Evolutionary conservation across 1,140 invertebrate species (phyloP), one percentile per base, ranked within the genome.

Genomic region (Pemphigus obesinymphae): DNA sequence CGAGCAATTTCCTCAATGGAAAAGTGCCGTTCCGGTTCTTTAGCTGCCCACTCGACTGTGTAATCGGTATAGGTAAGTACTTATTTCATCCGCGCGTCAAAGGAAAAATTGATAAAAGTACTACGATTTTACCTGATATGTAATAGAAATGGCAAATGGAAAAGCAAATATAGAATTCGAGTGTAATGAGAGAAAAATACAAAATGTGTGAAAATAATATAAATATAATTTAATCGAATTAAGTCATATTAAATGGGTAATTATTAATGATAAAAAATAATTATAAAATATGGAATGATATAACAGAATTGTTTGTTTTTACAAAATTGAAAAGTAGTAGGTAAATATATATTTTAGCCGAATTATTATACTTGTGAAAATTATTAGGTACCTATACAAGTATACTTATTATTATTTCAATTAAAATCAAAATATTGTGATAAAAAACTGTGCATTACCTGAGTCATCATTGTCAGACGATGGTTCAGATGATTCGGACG

Each of bases 51-150:
- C n/a, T 43, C 76, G 40, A 43, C 55, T 61, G 76, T 80, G 40
- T 61, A 80, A 58, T 78, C 75, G 34, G 75, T 13, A n/a, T n/a
- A n/a, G n/a, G n/a, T n/a, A n/a, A n/a, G n/a, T 75, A 75, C 72
- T 53, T 75, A 48, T 75, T 75, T 58, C 29, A 17, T 40, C 2
- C n/a, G 6, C 10, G 13, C 40, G 31, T 76, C 45, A 76, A 58
- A 76, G n/a, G 15, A 37, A 37, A 76, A 26, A 76, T 26, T 70
- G 66, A 45, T 45, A 70, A 70, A 43, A 43, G 13, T 43, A 11
- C 6, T 13, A 15, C n/a, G 40, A 20, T 45, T 70, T 70, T 43
- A 26, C n/a, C 2, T 2, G n/a, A 70, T 70, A 43, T 8, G 13
- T n/a, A 43, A 70, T 45, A 26, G n/a, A 37, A 66, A n/a, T 37